These are phyloP conservation scores for Gallinago nigripennis DNA, from an alignment of 2,797 vertebrate genomes.

Conservation along the genomic window DNA sequence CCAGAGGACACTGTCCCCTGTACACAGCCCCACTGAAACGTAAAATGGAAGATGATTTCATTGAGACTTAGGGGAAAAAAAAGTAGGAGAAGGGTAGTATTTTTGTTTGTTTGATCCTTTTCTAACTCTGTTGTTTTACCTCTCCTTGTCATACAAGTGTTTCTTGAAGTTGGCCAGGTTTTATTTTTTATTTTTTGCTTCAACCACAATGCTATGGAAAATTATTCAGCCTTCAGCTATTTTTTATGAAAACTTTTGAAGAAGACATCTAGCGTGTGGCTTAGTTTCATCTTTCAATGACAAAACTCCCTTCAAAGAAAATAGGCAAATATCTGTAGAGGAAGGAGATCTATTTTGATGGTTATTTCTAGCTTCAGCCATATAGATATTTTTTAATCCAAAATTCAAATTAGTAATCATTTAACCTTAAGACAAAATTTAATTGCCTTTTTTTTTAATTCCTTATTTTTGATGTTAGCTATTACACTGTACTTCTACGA, in stretches of 20 bases:
- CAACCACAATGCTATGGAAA: not conserved
- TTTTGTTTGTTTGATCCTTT: not conserved
- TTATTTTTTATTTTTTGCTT: not conserved
- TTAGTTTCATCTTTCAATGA: not conserved
- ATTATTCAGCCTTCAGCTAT: slow-evolving; percentile 10
- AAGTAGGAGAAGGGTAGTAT: not conserved
- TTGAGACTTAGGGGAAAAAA: not conserved
- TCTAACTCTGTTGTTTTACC: not conserved
- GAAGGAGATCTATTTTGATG: not conserved
- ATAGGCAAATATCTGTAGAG: not conserved
- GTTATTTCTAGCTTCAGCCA: not conserved
- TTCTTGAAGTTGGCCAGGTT: not conserved
- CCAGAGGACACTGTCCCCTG: fast-evolving
- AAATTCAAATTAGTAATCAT: not conserved
- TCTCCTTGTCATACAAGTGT: not conserved
- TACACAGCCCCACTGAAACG: not conserved
- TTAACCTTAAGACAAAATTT: not conserved
- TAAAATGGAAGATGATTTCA: fast-evolving
- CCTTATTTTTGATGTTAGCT: fast-evolving
- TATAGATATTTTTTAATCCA: not conserved
- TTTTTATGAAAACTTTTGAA: not conserved
- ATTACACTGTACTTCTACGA: not conserved
- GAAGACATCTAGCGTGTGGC: not conserved
- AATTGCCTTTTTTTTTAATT: not conserved
- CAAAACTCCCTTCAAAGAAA: not conserved